phyloP scores from a whole-genome alignment of 2,797 vertebrate genomes.

The Phrynocephalus forsythii region DNA sequence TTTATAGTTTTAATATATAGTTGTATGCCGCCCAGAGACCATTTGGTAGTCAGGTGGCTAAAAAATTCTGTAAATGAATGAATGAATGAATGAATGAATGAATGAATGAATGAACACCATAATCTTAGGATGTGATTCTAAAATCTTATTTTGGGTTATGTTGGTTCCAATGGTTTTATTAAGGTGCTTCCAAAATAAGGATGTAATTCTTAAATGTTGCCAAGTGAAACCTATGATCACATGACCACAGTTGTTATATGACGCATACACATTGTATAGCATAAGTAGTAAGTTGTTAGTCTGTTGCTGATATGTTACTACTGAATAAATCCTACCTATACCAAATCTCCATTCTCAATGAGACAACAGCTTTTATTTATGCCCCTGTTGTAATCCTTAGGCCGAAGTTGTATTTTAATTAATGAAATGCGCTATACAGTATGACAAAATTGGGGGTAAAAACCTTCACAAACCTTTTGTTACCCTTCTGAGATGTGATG shows the following conservation, averaged over 20 bases:
- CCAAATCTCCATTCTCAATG: slow-evolving; percentile 70
- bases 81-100: too few species aligned
- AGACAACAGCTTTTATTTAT: slow-evolving; percentile 75
- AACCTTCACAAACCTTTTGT: slow-evolving; percentile 72
- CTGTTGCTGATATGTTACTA: slow-evolving; percentile 68
- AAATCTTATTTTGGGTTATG: not conserved
- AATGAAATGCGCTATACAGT: slow-evolving; percentile 79
- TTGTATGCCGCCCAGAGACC: too few species aligned
- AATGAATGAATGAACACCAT: not conserved
- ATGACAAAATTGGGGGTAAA: slow-evolving; percentile 75
- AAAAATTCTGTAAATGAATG: too few species aligned
- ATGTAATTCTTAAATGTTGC: not conserved
- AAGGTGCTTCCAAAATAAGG: not conserved
- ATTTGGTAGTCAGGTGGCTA: too few species aligned
- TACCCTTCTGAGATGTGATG: slow-evolving; percentile 80
- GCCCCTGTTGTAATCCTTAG: slow-evolving; percentile 80
- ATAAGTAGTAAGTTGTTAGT: slow-evolving; percentile 65
- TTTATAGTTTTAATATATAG: too few species aligned
- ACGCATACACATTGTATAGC: slow-evolving; percentile 51
- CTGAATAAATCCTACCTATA: slow-evolving; percentile 64
- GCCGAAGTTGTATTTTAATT: slow-evolving; percentile 80
- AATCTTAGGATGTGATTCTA: not conserved
- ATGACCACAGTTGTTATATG: slow-evolving; percentile 48
- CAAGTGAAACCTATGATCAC: not conserved
- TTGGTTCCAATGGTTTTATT: not conserved